Evolutionary conservation across 2,888 invertebrate species (phyloP), one percentile per base, ranked within the genome.

Genomic region (Amblyteles armatorius): DNA sequence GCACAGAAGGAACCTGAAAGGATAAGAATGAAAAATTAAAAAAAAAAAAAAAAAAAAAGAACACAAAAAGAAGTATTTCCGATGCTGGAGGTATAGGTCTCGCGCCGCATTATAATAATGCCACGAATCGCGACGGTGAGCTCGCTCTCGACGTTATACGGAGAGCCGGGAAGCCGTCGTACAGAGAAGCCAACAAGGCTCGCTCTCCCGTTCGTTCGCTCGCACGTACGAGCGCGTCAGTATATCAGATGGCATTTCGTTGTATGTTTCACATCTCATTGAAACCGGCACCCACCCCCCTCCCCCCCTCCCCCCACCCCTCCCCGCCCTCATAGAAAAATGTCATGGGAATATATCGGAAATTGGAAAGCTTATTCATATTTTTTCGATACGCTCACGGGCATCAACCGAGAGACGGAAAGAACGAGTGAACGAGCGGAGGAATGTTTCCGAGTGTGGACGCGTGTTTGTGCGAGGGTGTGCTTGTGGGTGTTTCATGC

Each of bases 291-390:
- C 16, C 26, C 3, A 16, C 22, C 22, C 19, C 22, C 22, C 0
- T 0, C 19, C 22, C 55, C 3, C 7, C 22, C 57, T 13, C 57
- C 0, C 3, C 3, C 74, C n/a, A n/a, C 22, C 22, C 1, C 22
- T 22, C 22, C 22, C 22, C 60, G 6, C 91, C 91, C 92, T 92
- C 90, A 91, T 91, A 91, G 92, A 92, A 92, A 93, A 92, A 93
- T 93, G 93, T 93, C 93, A 93, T 90, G 92, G 60, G 90, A 92
- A 91, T 91, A 92, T 92, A 92, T 92, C 93, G 93, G 93, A 93
- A 93, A 93, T 93, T 93, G 93, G 92, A 93, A 93, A 93, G 93
- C 93, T 93, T 92, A 93, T 93, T 93, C 93, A 93, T 92, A 93
- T 87, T 86, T 86, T 92, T 91, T 92, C 91, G 92, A 92, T 93